A percentile compares a stretch with the other conserved stretches of the same genome.
Evolutionary conservation across 2,113 vertebrate genomes (phyloP).

Genomic region (Urocynchramus pylzowi): DNA sequence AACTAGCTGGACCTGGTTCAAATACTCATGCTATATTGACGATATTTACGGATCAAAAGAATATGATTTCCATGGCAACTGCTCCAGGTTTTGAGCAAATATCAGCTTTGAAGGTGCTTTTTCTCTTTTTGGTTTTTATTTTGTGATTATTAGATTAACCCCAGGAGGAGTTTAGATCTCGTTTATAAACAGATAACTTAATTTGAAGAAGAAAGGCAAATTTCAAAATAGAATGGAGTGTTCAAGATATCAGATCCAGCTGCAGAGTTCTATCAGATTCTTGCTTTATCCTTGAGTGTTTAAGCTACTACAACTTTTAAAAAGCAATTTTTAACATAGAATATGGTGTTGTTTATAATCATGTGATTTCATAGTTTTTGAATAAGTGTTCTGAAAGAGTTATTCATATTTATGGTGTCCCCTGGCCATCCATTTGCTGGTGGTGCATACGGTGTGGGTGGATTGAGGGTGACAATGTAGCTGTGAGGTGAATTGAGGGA

Average conservation of each 20-base stretch:
- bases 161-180: conserved; percentile 27
- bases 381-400: not conserved
- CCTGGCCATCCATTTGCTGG: not conserved
- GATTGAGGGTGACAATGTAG: not conserved
- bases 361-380: not conserved
- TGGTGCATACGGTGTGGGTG: not conserved
- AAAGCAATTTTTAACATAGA: not conserved
- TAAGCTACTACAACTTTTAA: not conserved
- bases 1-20: conserved; percentile 23
- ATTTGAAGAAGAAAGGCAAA: conserved; percentile 63
- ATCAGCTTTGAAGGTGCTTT: conserved; percentile 57
- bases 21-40: conserved; percentile 49
- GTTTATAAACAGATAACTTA: conserved; percentile 63
- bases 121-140: conserved; percentile 35
- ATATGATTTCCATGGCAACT: conserved; percentile 69
- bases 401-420: not conserved
- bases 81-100: conserved; percentile 64
- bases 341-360: not conserved
- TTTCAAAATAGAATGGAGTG: not conserved
- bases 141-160: conserved; percentile 65
- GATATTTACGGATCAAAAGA: conserved; percentile 60
- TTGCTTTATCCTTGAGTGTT: not conserved
- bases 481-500: not conserved
- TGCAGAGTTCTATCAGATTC: not conserved
- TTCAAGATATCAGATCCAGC: not conserved